These are phyloP conservation scores for Calidris pygmaea DNA, from an alignment of 2,113 vertebrate species.

Conservation along the genomic window DNA sequence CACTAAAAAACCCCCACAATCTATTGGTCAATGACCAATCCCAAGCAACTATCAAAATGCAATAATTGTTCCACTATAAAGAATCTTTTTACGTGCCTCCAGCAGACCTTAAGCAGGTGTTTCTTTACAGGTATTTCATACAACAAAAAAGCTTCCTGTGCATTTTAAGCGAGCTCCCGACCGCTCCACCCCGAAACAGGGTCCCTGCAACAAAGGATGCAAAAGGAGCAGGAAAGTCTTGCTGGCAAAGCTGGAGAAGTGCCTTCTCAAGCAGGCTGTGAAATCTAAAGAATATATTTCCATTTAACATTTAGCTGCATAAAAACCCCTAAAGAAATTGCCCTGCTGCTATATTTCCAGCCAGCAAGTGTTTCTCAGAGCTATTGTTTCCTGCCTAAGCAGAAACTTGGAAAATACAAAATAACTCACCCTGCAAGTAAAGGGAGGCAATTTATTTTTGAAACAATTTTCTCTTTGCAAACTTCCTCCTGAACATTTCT, in stretches of 20 bases:
- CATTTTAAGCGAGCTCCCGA: not conserved
- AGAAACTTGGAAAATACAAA: conserved; percentile 5
- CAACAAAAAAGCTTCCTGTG: not conserved
- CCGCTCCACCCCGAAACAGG: no score
- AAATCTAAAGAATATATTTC: not conserved
- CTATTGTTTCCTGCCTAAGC: not conserved
- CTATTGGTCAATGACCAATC: not conserved
- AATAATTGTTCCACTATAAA: not conserved
- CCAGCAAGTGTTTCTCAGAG: not conserved
- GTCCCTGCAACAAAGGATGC: not conserved
- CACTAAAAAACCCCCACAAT: not conserved
- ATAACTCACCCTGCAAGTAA: not conserved
- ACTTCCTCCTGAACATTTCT: not conserved
- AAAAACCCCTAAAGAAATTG: not conserved
- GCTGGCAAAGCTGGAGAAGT: not conserved
- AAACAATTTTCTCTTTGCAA: not conserved
- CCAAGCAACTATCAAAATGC: not conserved
- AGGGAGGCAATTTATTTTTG: not conserved
- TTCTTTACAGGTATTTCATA: not conserved
- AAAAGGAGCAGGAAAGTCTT: not conserved
- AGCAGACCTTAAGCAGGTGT: not conserved
- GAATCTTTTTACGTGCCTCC: not conserved
- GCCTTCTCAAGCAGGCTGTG: not conserved
- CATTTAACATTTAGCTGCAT: not conserved
- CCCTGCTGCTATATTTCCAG: not conserved